These are phyloP conservation scores for Drosophila arawakana DNA, from an alignment of 1,140 invertebrate species.

Conservation along the genomic window DNA sequence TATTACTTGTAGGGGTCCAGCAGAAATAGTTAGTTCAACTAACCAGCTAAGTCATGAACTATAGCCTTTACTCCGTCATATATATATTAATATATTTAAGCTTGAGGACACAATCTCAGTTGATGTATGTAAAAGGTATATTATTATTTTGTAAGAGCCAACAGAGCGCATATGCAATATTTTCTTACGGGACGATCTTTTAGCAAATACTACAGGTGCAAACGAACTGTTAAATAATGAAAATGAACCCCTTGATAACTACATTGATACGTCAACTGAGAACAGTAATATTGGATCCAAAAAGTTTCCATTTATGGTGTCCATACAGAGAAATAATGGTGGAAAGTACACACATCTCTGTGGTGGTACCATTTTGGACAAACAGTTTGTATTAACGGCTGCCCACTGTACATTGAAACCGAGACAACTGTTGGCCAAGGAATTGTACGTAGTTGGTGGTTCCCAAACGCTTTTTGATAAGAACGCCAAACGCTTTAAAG, in stretches of 20 bases:
- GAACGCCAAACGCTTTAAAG: conserved; percentile 8
- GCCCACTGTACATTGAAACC: conserved; percentile 56
- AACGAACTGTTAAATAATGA: background rate
- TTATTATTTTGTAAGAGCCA: no score
- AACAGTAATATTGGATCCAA: background rate
- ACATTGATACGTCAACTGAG: background rate
- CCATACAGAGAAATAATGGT: conserved; percentile 37
- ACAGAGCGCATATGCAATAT: background rate
- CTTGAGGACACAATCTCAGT: no score
- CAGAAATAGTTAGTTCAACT: background rate
- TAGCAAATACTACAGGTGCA: background rate
- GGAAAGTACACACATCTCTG: conserved; percentile 56
- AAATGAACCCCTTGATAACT: background rate
- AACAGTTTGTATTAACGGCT: conserved; percentile 45
- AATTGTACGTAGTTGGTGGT: conserved; percentile 39
- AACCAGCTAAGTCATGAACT: background rate
- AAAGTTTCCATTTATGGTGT: conserved; percentile 56
- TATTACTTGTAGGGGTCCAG: background rate
- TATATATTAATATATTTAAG: background rate
- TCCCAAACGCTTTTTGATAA: conserved; percentile 18
- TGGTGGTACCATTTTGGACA: conserved; percentile 54
- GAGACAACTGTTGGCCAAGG: background rate
- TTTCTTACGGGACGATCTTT: background rate
- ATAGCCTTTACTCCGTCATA: background rate
- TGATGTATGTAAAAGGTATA: background rate